Evolutionary conservation across 2,797 vertebrate genomes (phyloP).

Genomic region (Erpetoichthys calabaricus): DNA sequence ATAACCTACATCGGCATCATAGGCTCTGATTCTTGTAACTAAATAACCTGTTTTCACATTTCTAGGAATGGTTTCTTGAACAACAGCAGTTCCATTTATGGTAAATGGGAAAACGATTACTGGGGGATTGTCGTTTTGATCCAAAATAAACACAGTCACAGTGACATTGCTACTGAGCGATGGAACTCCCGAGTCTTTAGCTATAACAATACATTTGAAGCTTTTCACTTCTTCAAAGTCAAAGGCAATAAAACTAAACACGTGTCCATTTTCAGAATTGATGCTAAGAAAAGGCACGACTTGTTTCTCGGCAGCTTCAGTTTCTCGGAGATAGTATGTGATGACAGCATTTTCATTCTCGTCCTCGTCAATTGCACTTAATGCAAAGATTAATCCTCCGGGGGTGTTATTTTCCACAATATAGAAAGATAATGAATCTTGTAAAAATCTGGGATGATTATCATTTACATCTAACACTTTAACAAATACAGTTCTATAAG

Average conservation of each 20-base stretch:
- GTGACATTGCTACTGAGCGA: slow-evolving; percentile 21
- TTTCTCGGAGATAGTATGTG: slow-evolving; percentile 19
- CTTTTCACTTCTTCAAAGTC: slow-evolving; percentile 28
- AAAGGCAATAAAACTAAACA: slow-evolving; percentile 28
- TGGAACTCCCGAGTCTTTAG: slow-evolving; percentile 23
- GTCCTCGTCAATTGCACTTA: slow-evolving; percentile 30
- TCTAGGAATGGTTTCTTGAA: slow-evolving; percentile 16
- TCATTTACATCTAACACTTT: slow-evolving; percentile 48
- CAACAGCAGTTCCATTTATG: slow-evolving; percentile 21
- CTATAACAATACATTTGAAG: slow-evolving; percentile 23
- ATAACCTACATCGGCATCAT: slow-evolving; percentile 36
- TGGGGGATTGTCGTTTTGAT: slow-evolving; percentile 32
- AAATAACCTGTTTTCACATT: slow-evolving; percentile 22
- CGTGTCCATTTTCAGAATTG: slow-evolving; percentile 24
- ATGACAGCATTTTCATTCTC: slow-evolving; percentile 23
- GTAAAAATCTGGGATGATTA: slow-evolving; percentile 34
- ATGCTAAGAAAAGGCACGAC: slow-evolving; percentile 24
- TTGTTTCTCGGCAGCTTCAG: slow-evolving; percentile 3
- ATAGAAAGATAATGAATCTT: slow-evolving; percentile 37
- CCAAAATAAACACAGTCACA: slow-evolving; percentile 27
- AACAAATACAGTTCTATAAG: slow-evolving; percentile 28
- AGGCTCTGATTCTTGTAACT: slow-evolving; percentile 31
- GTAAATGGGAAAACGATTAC: slow-evolving; percentile 25
- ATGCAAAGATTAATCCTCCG: slow-evolving; percentile 24
- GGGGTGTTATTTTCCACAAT: slow-evolving; percentile 43